These are phyloP conservation scores for Montipora efflorescens DNA, from an alignment of 64 coral and sea anemone species.

Conservation along the genomic window DNA sequence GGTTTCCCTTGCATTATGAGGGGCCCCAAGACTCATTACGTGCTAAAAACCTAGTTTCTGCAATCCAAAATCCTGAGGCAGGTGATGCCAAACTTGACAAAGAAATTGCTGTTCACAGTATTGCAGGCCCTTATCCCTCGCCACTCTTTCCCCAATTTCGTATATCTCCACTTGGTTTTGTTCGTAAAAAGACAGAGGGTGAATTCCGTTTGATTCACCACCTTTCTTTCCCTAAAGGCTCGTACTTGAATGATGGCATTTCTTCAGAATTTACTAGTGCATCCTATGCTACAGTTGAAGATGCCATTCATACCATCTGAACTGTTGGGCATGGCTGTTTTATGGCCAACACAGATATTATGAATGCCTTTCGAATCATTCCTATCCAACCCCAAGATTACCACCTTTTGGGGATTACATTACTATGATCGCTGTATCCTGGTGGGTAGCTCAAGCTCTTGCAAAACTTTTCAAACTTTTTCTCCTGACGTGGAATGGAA, in stretches of 20 bases:
- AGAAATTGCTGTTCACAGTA: not conserved
- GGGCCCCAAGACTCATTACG: not conserved
- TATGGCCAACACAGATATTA: constrained; percentile 48
- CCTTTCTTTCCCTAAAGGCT: constrained; percentile 18
- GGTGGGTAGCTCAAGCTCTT: constrained; percentile 19
- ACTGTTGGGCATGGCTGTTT: constrained; percentile 27
- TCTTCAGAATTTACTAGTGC: constrained; percentile 5
- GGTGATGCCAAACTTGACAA: no score
- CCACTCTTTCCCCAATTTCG: constrained; percentile 27
- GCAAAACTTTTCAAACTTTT: constrained; percentile 27
- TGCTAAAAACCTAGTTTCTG: constrained; percentile 8
- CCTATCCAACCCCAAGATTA: constrained; percentile 33
- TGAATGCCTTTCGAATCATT: constrained; percentile 50
- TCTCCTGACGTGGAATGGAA: not conserved
- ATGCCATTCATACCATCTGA: constrained; percentile 32
- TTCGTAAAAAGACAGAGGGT: not conserved
- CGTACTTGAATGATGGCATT: constrained; percentile 45
- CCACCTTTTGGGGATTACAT: constrained; percentile 16
- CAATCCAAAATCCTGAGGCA: constrained; percentile 9
- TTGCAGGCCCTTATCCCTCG: constrained; percentile 15
- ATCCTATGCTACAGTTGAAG: constrained; percentile 28
- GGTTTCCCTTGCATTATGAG: constrained; percentile 39
- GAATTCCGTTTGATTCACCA: constrained; percentile 32
- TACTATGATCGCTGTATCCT: constrained; percentile 30
- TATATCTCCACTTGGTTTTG: constrained; percentile 8